phyloP scores from a whole-genome alignment of 2,888 invertebrate genomes.

The Amphimallon solstitiale region DNA sequence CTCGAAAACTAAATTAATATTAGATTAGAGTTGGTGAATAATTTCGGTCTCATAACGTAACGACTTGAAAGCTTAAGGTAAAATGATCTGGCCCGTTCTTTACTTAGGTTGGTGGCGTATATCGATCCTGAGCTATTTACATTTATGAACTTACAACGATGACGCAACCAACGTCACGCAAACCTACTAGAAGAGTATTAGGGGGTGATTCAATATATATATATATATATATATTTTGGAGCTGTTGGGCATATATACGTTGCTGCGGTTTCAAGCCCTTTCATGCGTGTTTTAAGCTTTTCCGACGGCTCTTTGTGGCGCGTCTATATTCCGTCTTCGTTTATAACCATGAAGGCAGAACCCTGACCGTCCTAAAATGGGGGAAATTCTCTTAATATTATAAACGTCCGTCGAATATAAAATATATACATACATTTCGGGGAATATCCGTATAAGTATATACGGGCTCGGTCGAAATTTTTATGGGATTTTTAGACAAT shows the following conservation, averaged over 20 bases:
- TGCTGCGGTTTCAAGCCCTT: constrained; percentile 1
- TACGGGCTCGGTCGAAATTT: too few relatives aligned
- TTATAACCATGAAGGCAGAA: too few relatives aligned
- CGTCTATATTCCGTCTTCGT: too few relatives aligned
- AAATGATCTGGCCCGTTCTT: constrained; percentile 4
- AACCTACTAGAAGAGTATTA: background rate
- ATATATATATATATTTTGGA: background rate
- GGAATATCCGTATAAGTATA: too few relatives aligned
- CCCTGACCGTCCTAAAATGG: too few relatives aligned
- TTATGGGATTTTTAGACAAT: too few relatives aligned
- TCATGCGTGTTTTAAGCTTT: constrained; percentile 20
- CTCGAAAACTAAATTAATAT: constrained; percentile 12
- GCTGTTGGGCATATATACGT: background rate
- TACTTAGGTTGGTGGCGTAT: constrained; percentile 13
- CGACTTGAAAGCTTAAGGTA: constrained; percentile 10
- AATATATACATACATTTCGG: too few relatives aligned
- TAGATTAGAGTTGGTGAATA: constrained; percentile 13
- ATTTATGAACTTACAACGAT: constrained; percentile 26
- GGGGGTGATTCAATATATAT: too few relatives aligned
- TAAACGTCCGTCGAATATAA: too few relatives aligned
- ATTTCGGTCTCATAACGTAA: constrained; percentile 6
- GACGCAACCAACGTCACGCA: constrained; percentile 25
- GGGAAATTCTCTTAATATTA: too few relatives aligned
- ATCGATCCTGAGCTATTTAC: constrained; percentile 20
- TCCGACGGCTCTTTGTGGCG: background rate